Evolutionary conservation across 2,797 vertebrate species (phyloP).

Genomic region (Liparis tanakae): DNA sequence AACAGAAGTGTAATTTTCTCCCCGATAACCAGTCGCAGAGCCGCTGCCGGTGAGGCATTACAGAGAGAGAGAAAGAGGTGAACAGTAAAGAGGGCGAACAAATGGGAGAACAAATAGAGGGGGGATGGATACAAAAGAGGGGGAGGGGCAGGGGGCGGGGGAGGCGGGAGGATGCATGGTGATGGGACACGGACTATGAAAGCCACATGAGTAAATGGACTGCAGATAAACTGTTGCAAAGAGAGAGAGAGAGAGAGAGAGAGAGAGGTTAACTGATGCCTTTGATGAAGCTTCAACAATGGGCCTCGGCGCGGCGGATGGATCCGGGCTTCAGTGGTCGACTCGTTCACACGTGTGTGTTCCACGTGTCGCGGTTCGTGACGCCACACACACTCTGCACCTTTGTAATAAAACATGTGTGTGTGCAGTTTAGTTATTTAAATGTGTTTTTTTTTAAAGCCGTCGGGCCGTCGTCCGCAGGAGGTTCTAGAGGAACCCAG

Average conservation of each 20-base stretch:
- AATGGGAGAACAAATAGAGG: constrained; percentile 51
- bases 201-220: constrained; percentile 40
- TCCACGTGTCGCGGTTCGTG: background rate
- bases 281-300: constrained; percentile 62
- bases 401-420: too few relatives aligned
- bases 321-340: background rate
- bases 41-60: constrained; percentile 24
- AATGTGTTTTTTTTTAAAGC: too few relatives aligned
- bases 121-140: constrained; percentile 11
- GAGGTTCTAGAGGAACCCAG: background rate
- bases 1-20: constrained; percentile 52
- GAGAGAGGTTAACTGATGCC: constrained; percentile 48
- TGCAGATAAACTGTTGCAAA: constrained; percentile 43
- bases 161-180: constrained; percentile 19
- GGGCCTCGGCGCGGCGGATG: constrained; percentile 45
- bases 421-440: too few relatives aligned
- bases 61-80: constrained; percentile 42
- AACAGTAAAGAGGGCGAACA: constrained; percentile 42
- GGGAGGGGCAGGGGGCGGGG: too few relatives aligned
- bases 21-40: constrained; percentile 48
- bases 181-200: constrained; percentile 33
- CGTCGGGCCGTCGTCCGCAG: too few relatives aligned
- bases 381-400: too few relatives aligned
- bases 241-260: background rate
- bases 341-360: background rate